Evolutionary conservation across 2,797 vertebrate genomes (phyloP).

Genomic region (Lophotriccus pileatus): DNA sequence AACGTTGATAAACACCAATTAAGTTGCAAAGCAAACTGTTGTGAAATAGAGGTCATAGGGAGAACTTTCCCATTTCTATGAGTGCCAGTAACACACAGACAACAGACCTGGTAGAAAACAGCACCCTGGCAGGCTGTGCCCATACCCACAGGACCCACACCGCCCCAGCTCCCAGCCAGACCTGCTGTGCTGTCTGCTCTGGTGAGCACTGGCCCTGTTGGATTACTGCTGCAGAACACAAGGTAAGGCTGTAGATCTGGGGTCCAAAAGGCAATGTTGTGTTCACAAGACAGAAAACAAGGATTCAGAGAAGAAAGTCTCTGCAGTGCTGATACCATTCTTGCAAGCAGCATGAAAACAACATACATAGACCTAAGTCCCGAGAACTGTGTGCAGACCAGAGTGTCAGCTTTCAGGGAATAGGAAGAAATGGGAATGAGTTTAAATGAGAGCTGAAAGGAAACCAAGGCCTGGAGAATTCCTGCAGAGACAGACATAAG

Average conservation of each 20-base stretch:
- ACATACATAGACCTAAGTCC: neutral
- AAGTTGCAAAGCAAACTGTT: neutral
- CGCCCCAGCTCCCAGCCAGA: neutral
- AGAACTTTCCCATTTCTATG: neutral
- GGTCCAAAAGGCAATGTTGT: neutral
- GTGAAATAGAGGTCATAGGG: neutral
- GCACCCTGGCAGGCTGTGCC: neutral
- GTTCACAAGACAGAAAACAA: neutral
- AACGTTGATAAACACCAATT: neutral
- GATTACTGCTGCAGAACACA: neutral
- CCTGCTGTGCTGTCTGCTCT: neutral
- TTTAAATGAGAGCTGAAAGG: neutral
- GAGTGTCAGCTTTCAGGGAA: neutral
- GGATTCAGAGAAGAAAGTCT: neutral
- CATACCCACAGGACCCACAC: rapidly evolving
- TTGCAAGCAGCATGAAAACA: neutral
- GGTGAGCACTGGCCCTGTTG: neutral
- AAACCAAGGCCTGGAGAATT: neutral
- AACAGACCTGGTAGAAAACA: neutral
- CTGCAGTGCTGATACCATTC: neutral
- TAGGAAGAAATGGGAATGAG: neutral
- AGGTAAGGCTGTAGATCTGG: neutral
- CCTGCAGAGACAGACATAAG: neutral
- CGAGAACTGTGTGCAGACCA: neutral
- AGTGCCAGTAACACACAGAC: neutral